Percentiles rank a stretch among this genome's conserved stretches.
These are phyloP conservation scores for Kryptolebias marmoratus DNA, from an alignment of 2,113 vertebrate genomes.

Conservation along the genomic window DNA sequence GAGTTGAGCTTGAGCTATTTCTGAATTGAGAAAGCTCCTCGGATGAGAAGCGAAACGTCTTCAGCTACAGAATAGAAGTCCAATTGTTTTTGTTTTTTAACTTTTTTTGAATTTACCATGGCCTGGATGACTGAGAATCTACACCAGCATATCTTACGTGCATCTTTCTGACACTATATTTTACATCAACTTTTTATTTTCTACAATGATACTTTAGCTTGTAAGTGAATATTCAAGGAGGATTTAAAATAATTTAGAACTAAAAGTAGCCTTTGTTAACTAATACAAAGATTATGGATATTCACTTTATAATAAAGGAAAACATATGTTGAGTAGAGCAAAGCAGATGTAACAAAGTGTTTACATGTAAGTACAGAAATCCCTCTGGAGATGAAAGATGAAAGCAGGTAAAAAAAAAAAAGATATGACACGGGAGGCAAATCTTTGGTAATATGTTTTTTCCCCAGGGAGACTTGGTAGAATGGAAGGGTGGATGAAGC, in stretches of 20 bases:
- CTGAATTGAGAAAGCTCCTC: too few species aligned
- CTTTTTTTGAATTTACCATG: too few species aligned
- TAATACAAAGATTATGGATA: slow-evolving; percentile 22
- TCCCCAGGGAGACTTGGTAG: slow-evolving; percentile 31
- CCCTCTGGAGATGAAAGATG: slow-evolving; percentile 38
- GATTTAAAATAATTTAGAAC: not conserved
- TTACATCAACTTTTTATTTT: not conserved
- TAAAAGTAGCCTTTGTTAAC: slow-evolving; percentile 1
- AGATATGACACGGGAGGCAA: slow-evolving; percentile 34
- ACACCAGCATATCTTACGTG: not conserved
- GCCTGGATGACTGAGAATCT: too few species aligned
- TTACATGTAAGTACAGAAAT: slow-evolving; percentile 42
- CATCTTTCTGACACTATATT: not conserved
- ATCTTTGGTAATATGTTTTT: slow-evolving; percentile 56
- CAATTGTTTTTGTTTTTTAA: too few species aligned
- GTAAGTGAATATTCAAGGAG: not conserved
- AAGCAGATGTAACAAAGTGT: slow-evolving; percentile 15
- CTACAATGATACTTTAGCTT: too few species aligned
- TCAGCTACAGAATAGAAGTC: too few species aligned
- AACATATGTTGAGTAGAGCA: slow-evolving; percentile 1
- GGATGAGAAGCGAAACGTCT: too few species aligned
- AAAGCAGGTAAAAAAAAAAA: slow-evolving; percentile 32
- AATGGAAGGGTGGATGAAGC: slow-evolving; percentile 23
- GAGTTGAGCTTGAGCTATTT: too few species aligned
- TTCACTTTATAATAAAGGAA: not conserved